Percentiles rank a stretch among this genome's conserved stretches.
phyloP scores from a whole-genome alignment of 2,113 vertebrate genomes.

The Motacilla tschutschensis region DNA sequence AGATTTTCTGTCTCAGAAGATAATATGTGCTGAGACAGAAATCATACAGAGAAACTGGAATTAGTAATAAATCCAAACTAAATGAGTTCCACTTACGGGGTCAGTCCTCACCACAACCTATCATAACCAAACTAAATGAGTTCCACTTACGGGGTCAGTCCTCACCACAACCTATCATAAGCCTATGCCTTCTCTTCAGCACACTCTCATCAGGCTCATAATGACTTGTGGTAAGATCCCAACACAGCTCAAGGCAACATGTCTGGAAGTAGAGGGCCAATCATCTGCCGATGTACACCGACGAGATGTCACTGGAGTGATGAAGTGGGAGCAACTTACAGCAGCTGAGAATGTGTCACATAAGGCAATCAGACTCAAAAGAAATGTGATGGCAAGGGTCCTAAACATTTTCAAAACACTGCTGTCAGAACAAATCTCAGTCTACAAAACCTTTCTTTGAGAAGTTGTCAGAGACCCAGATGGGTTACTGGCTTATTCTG shows the following conservation, averaged over 20 bases:
- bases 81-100: constrained; percentile 6
- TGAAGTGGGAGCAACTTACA: constrained; percentile 7
- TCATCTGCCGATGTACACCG: background rate
- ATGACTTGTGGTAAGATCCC: background rate
- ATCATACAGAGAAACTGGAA: background rate
- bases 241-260: background rate
- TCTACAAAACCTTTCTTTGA: constrained; percentile 11
- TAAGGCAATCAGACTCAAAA: constrained; percentile 32
- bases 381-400: constrained; percentile 28
- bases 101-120: background rate
- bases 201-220: background rate
- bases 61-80: constrained; percentile 13
- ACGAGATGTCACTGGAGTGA: background rate
- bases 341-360: background rate
- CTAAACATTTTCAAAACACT: constrained; percentile 34
- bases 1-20: background rate
- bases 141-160: background rate
- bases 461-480: constrained; percentile 26
- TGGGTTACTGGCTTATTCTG: background rate
- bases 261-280: background rate
- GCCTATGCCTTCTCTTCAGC: background rate
- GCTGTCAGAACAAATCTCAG: constrained; percentile 10
- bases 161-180: background rate
- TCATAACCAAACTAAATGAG: constrained; percentile 6
- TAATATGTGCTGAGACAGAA: background rate